A percentile compares a stretch with the other conserved stretches of the same genome.
Evolutionary conservation across 2,797 vertebrate genomes (phyloP).

Genomic region (Rhinogobio ventralis): DNA sequence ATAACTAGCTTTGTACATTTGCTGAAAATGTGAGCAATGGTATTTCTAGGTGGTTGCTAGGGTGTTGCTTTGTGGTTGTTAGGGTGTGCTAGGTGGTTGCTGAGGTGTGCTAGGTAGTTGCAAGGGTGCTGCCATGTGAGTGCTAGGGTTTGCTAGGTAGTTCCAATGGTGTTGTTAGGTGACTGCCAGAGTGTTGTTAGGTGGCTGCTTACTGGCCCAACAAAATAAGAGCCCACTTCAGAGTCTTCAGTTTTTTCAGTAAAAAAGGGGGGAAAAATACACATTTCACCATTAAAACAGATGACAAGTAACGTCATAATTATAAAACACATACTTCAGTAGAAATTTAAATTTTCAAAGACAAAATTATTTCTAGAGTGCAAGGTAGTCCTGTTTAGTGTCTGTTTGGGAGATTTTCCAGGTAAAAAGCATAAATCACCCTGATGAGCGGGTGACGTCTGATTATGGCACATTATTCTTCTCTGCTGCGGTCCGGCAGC

Average conservation of each 20-base stretch:
- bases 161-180: too few relatives aligned
- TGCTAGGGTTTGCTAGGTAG: background rate
- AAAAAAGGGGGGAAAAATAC: too few relatives aligned
- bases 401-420: background rate
- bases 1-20: too few relatives aligned
- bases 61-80: background rate
- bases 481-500: constrained; percentile 28
- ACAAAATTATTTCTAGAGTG: background rate
- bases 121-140: background rate
- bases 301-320: background rate
- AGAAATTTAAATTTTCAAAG: background rate
- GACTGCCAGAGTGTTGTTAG: background rate
- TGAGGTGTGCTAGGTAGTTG: background rate
- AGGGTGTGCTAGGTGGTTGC: background rate
- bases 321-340: background rate
- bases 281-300: background rate
- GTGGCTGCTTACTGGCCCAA: background rate
- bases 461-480: constrained; percentile 43
- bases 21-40: too few relatives aligned
- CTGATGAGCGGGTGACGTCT: constrained; percentile 28
- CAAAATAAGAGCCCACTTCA: background rate
- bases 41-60: background rate
- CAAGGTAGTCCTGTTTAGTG: background rate
- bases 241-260: background rate
- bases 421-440: constrained; percentile 50